Percentiles rank a stretch among this genome's conserved stretches.
Conservation (phyloP, 2,113 vertebrate species). For the Neolamprologus tretocephalus region DNA sequence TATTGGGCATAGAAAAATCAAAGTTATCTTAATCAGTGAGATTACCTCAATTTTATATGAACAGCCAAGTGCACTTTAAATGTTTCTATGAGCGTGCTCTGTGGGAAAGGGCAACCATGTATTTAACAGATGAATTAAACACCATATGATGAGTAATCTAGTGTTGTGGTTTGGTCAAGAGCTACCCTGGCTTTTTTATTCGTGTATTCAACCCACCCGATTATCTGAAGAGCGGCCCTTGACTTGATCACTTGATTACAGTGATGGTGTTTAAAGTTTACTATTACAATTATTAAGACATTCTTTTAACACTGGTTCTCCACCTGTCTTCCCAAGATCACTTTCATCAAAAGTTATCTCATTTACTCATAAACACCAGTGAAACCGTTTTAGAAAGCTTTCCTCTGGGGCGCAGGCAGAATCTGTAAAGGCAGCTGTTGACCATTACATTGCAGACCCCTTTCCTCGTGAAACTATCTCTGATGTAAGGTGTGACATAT, state of each 20-base stretch:
- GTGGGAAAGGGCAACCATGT: not conserved
- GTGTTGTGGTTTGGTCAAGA: not conserved
- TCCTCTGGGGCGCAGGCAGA: slow-evolving; percentile 12
- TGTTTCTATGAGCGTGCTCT: not conserved
- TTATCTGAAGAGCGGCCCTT: not conserved
- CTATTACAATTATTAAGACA: not conserved
- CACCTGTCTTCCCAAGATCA: not conserved
- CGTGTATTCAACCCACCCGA: not conserved
- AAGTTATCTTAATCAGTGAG: not conserved
- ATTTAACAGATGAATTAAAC: not conserved
- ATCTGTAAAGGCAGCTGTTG: slow-evolving; percentile 63
- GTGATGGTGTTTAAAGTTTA: not conserved
- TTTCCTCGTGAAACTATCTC: slow-evolving; percentile 66
- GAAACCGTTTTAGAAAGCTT: not conserved
- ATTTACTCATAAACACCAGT: slow-evolving; percentile 9
- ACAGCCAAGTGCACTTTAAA: not conserved
- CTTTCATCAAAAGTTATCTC: not conserved
- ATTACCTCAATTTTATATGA: not conserved
- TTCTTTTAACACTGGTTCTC: not conserved
- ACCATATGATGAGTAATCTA: not conserved
- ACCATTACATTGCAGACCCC: slow-evolving; percentile 66
- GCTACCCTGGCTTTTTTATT: not conserved
- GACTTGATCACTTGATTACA: not conserved
- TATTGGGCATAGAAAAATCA: not conserved
- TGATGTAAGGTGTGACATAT: slow-evolving; percentile 71